Evolutionary conservation across 2,797 vertebrate species (phyloP).

Genomic region (Glossophaga mutica): DNA sequence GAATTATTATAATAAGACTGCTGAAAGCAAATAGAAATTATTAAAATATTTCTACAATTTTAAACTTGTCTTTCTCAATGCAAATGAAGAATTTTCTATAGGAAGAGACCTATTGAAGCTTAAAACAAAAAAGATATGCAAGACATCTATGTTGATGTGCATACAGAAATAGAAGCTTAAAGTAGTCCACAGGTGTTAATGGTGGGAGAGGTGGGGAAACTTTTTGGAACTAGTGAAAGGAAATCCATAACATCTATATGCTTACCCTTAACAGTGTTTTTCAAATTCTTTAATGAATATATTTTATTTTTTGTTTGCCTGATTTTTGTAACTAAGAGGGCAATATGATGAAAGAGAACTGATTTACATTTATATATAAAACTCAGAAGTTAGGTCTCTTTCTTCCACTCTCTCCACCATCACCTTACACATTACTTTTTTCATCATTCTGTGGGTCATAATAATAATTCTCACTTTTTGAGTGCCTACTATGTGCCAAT

Average conservation of each 20-base stretch:
- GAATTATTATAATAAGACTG: background rate
- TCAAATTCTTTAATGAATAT: background rate
- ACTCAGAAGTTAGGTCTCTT: background rate
- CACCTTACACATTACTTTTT: background rate
- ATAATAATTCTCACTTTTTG: background rate
- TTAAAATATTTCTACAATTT: slow-evolving; percentile 18
- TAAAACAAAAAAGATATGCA: background rate
- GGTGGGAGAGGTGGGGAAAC: background rate
- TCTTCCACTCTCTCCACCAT: background rate
- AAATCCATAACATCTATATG: background rate
- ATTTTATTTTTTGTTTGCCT: background rate
- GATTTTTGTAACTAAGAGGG: background rate
- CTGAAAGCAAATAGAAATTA: background rate
- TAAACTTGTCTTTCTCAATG: background rate
- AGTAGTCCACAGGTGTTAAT: background rate
- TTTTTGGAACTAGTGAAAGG: background rate
- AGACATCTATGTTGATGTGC: background rate
- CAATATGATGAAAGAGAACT: background rate
- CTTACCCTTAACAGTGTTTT: background rate
- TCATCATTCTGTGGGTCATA: background rate
- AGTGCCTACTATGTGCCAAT: slow-evolving; percentile 25
- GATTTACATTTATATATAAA: background rate
- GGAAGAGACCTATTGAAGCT: background rate
- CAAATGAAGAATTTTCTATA: background rate
- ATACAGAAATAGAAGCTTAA: background rate